Evolutionary conservation across 2,797 vertebrate genomes (phyloP).

Genomic region (Scyliorhinus canicula): DNA sequence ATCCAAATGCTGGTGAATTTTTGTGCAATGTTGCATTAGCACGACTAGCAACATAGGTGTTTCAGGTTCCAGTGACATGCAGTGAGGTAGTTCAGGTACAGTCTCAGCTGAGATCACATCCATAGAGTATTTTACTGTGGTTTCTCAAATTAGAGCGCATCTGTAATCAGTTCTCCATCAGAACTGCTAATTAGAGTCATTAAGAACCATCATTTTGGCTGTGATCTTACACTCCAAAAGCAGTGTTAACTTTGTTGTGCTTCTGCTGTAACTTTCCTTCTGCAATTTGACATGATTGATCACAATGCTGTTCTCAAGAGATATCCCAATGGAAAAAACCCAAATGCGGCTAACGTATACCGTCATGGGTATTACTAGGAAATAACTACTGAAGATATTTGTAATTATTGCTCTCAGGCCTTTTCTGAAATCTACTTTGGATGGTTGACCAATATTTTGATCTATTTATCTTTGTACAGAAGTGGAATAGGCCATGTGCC

Average conservation of each 20-base stretch:
- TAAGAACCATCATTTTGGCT: constrained; percentile 21
- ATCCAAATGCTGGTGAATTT: not conserved
- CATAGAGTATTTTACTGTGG: not conserved
- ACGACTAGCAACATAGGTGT: too few relatives aligned
- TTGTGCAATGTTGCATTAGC: not conserved
- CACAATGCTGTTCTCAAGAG: not conserved
- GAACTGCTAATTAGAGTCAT: constrained; percentile 16
- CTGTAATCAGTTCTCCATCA: constrained; percentile 20
- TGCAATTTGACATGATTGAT: constrained; percentile 13
- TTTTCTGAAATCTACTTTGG: not conserved
- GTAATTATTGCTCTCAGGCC: not conserved
- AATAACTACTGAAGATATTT: not conserved
- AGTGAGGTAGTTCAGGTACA: not conserved
- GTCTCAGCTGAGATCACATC: not conserved
- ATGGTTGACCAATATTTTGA: not conserved
- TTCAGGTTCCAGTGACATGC: not conserved
- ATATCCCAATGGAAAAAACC: not conserved
- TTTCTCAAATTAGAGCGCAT: not conserved
- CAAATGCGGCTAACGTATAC: not conserved
- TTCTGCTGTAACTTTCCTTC: constrained; percentile 6
- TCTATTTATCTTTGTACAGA: not conserved
- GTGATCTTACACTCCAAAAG: not conserved
- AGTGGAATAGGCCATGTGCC: not conserved
- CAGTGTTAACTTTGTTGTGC: constrained; percentile 6
- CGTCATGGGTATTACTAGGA: not conserved